Conservation (phyloP, 2,888 invertebrate species). For the Lasioglossum malachurum region DNA sequence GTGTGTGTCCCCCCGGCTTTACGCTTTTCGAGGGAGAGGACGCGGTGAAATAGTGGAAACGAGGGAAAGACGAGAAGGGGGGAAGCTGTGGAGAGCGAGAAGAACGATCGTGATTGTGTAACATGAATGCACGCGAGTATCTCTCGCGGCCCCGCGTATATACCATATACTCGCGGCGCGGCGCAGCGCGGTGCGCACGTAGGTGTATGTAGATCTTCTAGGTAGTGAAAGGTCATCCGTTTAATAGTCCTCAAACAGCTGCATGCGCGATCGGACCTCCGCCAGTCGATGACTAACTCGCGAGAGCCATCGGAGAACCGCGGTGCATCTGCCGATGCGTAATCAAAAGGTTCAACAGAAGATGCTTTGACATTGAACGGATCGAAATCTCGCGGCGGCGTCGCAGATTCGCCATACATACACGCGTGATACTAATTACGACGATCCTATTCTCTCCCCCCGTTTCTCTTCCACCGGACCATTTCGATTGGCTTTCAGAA, state of each 20-base stretch:
- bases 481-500: neutral
- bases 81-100: conserved; percentile 26
- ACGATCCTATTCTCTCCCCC: neutral
- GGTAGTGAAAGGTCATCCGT: conserved; percentile 73
- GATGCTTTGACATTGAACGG: conserved; percentile 69
- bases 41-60: conserved; percentile 38
- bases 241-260: conserved; percentile 69
- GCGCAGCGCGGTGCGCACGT: conserved; percentile 31
- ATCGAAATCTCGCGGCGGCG: conserved; percentile 60
- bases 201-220: conserved; percentile 71
- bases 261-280: conserved; percentile 66
- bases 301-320: conserved; percentile 32
- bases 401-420: neutral
- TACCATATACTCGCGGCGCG: conserved; percentile 20
- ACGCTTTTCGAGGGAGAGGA: neutral
- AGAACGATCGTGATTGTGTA: conserved; percentile 65
- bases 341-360: conserved; percentile 60
- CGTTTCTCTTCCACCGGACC: too few relatives aligned
- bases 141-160: conserved; percentile 31
- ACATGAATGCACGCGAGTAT: conserved; percentile 66
- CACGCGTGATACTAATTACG: conserved; percentile 4
- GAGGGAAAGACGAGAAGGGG: conserved; percentile 13
- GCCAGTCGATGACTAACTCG: conserved; percentile 61
- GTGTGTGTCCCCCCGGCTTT: conserved; percentile 19
- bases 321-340: conserved; percentile 63